These are phyloP conservation scores for Megaceryle maxima DNA, from an alignment of 2,113 vertebrate species.

Conservation along the genomic window DNA sequence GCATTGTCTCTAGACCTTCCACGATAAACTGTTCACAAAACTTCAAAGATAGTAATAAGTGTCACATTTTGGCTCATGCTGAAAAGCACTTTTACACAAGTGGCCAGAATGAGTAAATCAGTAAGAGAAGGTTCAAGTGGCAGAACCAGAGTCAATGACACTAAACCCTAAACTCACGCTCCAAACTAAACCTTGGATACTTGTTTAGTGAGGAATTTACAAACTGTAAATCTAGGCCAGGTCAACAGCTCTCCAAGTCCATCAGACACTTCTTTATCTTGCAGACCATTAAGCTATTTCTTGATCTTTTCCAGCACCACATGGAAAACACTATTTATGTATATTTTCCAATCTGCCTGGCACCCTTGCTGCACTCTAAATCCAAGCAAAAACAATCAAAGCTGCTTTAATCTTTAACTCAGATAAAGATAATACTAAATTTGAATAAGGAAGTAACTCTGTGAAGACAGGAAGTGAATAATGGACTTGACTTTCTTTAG, in stretches of 20 bases:
- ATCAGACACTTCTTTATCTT: neutral
- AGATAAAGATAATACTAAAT: neutral
- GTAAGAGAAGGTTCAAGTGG: neutral
- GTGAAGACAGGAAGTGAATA: neutral
- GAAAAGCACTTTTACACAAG: neutral
- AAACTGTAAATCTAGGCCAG: neutral
- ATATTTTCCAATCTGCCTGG: neutral
- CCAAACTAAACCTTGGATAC: neutral
- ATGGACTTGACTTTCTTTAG: neutral
- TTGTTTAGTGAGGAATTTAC: neutral
- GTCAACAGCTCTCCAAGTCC: neutral
- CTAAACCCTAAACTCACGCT: neutral
- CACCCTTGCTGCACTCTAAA: neutral
- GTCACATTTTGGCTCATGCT: neutral
- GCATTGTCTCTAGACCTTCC: neutral
- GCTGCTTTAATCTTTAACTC: neutral
- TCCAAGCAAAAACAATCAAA: neutral
- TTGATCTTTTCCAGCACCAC: neutral
- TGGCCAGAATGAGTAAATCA: neutral
- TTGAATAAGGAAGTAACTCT: neutral
- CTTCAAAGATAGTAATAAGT: neutral
- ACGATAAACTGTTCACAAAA: neutral
- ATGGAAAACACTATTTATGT: neutral
- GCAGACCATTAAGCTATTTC: neutral
- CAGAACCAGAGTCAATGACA: neutral